Evolutionary conservation across 2,113 vertebrate genomes (phyloP).

Genomic region (Butastur rufipennis): DNA sequence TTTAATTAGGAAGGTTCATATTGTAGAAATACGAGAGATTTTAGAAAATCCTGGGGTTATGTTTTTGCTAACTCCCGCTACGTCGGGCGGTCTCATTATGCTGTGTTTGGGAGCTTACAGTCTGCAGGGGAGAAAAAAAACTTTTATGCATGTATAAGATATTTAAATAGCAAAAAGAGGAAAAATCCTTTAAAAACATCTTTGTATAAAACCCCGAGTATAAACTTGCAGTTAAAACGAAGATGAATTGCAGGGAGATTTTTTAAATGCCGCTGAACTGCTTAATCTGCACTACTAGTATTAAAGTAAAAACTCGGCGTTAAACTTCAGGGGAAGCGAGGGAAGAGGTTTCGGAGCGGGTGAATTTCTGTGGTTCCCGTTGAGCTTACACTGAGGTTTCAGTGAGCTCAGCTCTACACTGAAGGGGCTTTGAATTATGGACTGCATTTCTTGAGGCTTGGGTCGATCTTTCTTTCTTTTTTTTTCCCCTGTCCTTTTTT

Average conservation of each 20-base stretch:
- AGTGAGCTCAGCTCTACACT: slow-evolving; percentile 11
- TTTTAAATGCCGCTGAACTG: background rate
- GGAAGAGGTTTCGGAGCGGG: background rate
- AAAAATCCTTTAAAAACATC: background rate
- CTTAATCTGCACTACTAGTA: background rate
- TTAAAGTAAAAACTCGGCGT: background rate
- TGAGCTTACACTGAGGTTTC: background rate
- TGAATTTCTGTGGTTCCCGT: background rate
- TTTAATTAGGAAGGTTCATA: background rate
- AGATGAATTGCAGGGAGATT: background rate
- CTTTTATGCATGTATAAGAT: background rate
- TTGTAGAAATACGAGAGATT: background rate
- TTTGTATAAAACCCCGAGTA: background rate
- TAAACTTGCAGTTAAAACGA: background rate
- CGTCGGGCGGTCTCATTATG: background rate
- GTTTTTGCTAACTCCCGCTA: background rate
- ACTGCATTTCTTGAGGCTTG: background rate
- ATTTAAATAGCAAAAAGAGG: slow-evolving; percentile 1
- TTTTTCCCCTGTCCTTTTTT: background rate
- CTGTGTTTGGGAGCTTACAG: background rate
- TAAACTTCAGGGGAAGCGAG: slow-evolving; percentile 10
- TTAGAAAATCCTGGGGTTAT: background rate
- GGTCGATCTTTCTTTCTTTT: background rate
- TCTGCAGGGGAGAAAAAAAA: background rate
- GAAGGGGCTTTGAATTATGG: slow-evolving; percentile 15